Evolutionary conservation across 2,888 invertebrate species (phyloP).

Genomic region (Lottia gigantea): DNA sequence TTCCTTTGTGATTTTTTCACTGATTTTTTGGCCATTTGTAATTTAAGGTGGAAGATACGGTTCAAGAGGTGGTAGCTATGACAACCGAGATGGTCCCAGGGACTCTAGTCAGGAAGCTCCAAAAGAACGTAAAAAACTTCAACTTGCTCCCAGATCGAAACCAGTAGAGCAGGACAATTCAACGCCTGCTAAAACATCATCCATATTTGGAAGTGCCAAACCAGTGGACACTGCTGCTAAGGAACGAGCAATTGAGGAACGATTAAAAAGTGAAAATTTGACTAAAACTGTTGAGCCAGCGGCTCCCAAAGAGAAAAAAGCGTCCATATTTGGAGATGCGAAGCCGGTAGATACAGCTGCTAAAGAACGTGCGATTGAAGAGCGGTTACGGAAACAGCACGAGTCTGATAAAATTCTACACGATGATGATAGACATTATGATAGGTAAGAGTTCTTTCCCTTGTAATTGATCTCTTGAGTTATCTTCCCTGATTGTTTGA

Average conservation of each 20-base stretch:
- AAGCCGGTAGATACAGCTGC: slow-evolving; percentile 94
- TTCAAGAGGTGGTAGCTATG: slow-evolving; percentile 33
- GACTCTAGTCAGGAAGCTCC: slow-evolving; percentile 38
- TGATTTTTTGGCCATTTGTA: too few relatives aligned
- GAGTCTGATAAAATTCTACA: slow-evolving; percentile 30
- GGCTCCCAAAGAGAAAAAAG: slow-evolving; percentile 45
- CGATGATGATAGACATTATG: slow-evolving; percentile 39
- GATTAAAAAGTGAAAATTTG: slow-evolving; percentile 69
- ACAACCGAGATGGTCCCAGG: slow-evolving; percentile 11
- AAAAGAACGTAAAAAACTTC: slow-evolving; percentile 80
- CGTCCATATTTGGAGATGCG: slow-evolving; percentile 89
- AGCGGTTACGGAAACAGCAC: slow-evolving; percentile 73
- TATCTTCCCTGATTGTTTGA: too few relatives aligned
- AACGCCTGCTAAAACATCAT: slow-evolving; percentile 68
- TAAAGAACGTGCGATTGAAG: slow-evolving; percentile 90
- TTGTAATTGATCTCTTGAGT: too few relatives aligned
- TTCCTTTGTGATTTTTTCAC: too few relatives aligned
- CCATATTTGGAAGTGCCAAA: slow-evolving; percentile 92
- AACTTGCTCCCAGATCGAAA: slow-evolving; percentile 83
- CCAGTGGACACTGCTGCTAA: slow-evolving; percentile 93
- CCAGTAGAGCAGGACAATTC: slow-evolving; percentile 73
- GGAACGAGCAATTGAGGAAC: slow-evolving; percentile 91
- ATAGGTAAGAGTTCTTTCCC: neutral
- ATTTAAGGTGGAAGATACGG: slow-evolving; percentile 28
- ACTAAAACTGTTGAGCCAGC: slow-evolving; percentile 22